phyloP scores from a whole-genome alignment of 2,797 vertebrate genomes.

The Sardinella longiceps region DNA sequence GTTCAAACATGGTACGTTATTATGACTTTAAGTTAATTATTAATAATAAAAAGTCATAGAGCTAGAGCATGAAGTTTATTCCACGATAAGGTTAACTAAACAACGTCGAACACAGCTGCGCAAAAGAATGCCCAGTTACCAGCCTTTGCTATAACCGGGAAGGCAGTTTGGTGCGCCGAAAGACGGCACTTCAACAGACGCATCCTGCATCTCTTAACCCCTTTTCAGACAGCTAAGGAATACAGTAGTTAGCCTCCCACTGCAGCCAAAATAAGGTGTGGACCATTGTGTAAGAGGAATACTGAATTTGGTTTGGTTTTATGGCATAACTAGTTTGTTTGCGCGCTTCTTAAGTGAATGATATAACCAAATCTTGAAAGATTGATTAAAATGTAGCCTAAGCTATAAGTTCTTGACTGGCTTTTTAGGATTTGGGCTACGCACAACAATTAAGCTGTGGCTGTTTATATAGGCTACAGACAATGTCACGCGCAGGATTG shows the following conservation, averaged over 20 bases:
- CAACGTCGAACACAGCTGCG: neutral
- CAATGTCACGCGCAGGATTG: neutral
- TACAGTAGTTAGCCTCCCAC: neutral
- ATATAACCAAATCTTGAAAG: too few species aligned
- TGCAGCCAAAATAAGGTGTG: neutral
- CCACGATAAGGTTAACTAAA: neutral
- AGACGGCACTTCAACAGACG: neutral
- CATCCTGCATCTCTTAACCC: neutral
- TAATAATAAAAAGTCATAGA: too few species aligned
- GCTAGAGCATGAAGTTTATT: neutral
- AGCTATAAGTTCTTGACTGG: too few species aligned
- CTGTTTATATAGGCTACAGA: neutral
- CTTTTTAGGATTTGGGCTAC: too few species aligned
- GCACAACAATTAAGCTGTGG: too few species aligned
- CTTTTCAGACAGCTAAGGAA: neutral
- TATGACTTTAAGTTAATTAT: neutral
- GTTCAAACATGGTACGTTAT: neutral
- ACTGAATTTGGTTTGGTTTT: neutral
- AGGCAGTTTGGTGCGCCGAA: neutral
- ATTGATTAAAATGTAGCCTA: too few species aligned
- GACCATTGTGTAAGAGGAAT: neutral
- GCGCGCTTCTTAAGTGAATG: neutral
- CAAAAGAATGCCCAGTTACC: neutral
- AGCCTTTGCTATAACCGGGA: neutral
- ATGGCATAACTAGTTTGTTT: neutral